Percentiles rank a stretch among this genome's conserved stretches.
Evolutionary conservation across 2,797 vertebrate species (phyloP).

Genomic region (Mus minutoides): DNA sequence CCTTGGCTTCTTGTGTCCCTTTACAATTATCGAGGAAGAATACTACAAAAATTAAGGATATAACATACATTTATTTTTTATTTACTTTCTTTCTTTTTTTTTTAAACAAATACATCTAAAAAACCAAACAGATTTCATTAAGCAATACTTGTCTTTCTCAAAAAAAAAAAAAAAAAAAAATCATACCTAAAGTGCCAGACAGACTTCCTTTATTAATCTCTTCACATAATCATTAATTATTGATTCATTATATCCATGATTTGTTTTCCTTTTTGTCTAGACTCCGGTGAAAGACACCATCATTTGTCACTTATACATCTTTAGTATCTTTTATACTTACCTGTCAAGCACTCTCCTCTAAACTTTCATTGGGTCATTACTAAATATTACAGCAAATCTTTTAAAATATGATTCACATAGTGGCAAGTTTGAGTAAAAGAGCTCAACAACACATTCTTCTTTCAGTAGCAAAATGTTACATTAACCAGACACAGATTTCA

Average conservation of each 20-base stretch:
- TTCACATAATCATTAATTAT: background rate
- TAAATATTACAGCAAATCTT: background rate
- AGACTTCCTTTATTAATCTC: background rate
- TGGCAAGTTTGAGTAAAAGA: background rate
- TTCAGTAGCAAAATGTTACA: background rate
- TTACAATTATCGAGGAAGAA: background rate
- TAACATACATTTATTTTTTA: background rate
- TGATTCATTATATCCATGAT: background rate
- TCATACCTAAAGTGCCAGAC: background rate
- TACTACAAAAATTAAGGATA: background rate
- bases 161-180: background rate
- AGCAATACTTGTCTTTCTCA: background rate
- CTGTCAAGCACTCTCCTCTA: background rate
- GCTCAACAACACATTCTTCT: background rate
- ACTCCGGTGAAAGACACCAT: accelerated
- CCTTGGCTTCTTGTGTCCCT: background rate
- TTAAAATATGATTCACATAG: background rate
- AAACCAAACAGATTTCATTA: background rate
- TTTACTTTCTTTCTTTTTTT: background rate
- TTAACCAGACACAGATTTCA: background rate
- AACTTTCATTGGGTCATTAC: background rate
- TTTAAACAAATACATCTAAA: background rate
- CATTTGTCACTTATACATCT: background rate
- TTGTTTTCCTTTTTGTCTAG: background rate
- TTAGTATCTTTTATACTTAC: background rate